phyloP scores from a whole-genome alignment of 2,797 vertebrate species.

The Diplodus sargus region DNA sequence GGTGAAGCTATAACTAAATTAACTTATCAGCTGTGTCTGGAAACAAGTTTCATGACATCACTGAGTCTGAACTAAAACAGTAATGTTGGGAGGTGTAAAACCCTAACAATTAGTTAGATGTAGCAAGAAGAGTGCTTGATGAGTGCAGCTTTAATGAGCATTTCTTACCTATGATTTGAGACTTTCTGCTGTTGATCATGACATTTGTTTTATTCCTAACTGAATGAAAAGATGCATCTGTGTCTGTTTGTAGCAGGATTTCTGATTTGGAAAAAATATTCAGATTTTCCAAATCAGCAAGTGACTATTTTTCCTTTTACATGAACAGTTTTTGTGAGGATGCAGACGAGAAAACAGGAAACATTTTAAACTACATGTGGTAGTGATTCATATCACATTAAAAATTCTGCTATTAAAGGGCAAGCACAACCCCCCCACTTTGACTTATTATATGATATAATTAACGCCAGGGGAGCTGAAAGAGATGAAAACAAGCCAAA shows the following conservation, averaged over 20 bases:
- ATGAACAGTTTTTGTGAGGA: conserved; percentile 8
- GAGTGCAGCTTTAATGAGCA: background rate
- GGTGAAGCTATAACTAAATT: background rate
- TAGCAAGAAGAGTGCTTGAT: background rate
- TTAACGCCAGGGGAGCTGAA: conserved; percentile 23
- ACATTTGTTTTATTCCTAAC: background rate
- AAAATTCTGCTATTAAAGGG: conserved; percentile 29
- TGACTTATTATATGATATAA: conserved; percentile 3
- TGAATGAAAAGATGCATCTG: background rate
- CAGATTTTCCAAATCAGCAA: background rate
- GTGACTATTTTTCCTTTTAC: conserved; percentile 4
- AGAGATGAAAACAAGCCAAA: conserved; percentile 53
- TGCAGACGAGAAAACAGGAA: conserved; percentile 27
- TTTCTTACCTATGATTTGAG: background rate
- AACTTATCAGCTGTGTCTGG: background rate
- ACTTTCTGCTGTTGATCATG: background rate
- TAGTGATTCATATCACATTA: conserved; percentile 30
- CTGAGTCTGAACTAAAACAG: background rate
- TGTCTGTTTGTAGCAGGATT: background rate
- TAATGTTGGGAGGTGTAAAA: background rate
- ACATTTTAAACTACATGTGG: conserved; percentile 1
- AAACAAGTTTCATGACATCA: background rate
- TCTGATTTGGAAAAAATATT: background rate
- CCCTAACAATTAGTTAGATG: background rate
- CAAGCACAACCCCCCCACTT: background rate